These are phyloP conservation scores for Paracanthobrama guichenoti DNA, from an alignment of 2,113 vertebrate species.

Conservation along the genomic window DNA sequence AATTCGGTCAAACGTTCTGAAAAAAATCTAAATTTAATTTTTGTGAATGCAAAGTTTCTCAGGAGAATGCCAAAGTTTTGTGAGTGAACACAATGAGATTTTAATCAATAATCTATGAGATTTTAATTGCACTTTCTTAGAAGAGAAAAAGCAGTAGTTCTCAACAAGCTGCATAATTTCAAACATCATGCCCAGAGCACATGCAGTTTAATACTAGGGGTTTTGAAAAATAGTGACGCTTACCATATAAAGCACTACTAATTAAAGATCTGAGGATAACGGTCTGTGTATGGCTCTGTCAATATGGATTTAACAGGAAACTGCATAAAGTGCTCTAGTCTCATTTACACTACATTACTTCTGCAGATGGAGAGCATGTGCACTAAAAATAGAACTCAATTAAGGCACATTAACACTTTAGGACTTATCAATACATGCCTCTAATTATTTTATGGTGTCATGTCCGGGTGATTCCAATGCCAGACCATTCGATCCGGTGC, in stretches of 20 bases:
- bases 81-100: not conserved
- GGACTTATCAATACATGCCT: conserved; percentile 25
- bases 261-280: conserved; percentile 12
- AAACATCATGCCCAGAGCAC: not conserved
- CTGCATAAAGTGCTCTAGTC: not conserved
- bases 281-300: not conserved
- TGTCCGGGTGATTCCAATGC: not conserved
- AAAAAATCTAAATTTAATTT: too few relatives aligned
- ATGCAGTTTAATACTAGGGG: not conserved
- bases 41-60: too few relatives aligned
- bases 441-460: conserved; percentile 18
- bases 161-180: not conserved
- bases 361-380: not conserved
- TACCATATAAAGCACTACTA: not conserved
- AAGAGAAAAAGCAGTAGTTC: not conserved
- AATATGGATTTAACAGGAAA: conserved; percentile 23
- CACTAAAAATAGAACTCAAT: conserved; percentile 15
- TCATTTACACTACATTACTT: not conserved
- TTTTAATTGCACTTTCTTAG: not conserved
- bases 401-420: conserved; percentile 37
- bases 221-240: not conserved
- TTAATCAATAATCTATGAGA: not conserved
- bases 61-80: too few relatives aligned
- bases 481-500: conserved; percentile 24
- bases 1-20: too few relatives aligned